Conservation (phyloP, 2,113 vertebrate species). For the Lamprologus tigripictilis region DNA sequence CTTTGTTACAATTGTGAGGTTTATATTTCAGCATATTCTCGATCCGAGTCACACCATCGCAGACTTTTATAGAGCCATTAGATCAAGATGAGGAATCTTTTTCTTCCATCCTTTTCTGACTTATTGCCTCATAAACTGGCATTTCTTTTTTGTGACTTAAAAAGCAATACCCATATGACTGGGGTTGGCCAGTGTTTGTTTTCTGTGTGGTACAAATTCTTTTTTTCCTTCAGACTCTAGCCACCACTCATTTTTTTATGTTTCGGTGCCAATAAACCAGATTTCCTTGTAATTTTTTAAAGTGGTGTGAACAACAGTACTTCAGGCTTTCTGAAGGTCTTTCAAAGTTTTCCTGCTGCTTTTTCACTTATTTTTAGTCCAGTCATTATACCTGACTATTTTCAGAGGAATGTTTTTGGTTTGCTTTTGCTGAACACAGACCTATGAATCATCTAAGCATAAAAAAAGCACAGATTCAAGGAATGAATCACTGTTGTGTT, state of each 20-base stretch:
- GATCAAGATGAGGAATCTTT: background rate
- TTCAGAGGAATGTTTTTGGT: background rate
- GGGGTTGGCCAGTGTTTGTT: background rate
- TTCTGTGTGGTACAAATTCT: background rate
- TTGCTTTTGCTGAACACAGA: background rate
- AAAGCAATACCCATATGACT: background rate
- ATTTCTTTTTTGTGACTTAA: background rate
- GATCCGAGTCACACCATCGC: background rate
- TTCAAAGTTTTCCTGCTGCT: background rate
- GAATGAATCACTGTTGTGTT: background rate
- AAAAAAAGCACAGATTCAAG: rapidly evolving
- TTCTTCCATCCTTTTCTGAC: background rate
- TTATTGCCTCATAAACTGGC: background rate
- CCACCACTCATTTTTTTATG: background rate
- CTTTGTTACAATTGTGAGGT: background rate
- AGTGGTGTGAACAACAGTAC: background rate
- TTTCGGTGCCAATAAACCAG: rapidly evolving
- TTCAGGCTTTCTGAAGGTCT: background rate
- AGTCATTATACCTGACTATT: background rate
- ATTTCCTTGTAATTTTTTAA: background rate
- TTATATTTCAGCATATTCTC: constrained; percentile 8
- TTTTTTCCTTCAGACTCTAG: background rate
- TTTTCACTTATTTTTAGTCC: background rate
- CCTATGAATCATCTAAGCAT: background rate
- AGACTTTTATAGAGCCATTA: background rate